A percentile compares a stretch with the other conserved stretches of the same genome.
Conservation (phyloP, 1,140 invertebrate genomes). For the Diploscapter pachys region DNA sequence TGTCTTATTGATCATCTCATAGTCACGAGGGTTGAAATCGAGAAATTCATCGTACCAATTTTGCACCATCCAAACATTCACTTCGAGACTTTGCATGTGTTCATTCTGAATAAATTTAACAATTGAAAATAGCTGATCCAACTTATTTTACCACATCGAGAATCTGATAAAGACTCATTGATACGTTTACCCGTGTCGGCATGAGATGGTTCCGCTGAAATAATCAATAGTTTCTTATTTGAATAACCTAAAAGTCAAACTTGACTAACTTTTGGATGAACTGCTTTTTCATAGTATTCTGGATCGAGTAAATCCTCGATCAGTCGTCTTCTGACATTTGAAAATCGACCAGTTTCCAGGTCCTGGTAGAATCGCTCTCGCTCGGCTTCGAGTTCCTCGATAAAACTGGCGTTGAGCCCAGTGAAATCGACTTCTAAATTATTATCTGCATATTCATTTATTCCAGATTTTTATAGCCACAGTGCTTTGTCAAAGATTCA, state of each 20-base stretch:
- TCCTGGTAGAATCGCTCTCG: not conserved
- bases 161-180: constrained; percentile 55
- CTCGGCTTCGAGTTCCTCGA: no score
- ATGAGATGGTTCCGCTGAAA: constrained; percentile 34
- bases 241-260: constrained; percentile 1
- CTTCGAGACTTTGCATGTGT: constrained; percentile 45
- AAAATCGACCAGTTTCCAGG: constrained; percentile 9
- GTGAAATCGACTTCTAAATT: no score
- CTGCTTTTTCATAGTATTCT: constrained; percentile 50
- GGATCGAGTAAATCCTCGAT: constrained; percentile 54
- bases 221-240: not conserved
- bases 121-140: not conserved
- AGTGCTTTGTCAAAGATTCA: no score
- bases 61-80: constrained; percentile 58
- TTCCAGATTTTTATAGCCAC: no score
- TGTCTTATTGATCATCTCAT: constrained; percentile 56
- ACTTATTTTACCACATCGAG: constrained; percentile 46
- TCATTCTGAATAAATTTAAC: constrained; percentile 39
- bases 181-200: constrained; percentile 51
- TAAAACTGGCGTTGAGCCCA: no score
- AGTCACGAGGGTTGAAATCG: constrained; percentile 48
- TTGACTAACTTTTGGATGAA: constrained; percentile 42
- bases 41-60: constrained; percentile 57
- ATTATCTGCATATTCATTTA: no score
- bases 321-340: constrained; percentile 35